phyloP scores from a whole-genome alignment of 2,113 vertebrate species.

The Halcyon senegalensis region DNA sequence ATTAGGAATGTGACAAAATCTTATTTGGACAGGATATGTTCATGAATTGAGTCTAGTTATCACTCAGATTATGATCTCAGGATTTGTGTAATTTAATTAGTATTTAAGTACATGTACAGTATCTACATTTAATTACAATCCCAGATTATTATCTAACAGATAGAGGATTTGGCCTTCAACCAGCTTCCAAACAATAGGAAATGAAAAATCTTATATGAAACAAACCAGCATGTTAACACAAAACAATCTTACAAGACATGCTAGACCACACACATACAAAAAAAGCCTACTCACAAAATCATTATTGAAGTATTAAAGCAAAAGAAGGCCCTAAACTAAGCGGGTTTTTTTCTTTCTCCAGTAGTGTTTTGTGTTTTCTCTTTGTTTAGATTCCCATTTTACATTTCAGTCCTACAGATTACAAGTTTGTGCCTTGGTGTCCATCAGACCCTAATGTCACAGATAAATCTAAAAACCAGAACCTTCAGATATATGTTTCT shows the following conservation, averaged over 20 bases:
- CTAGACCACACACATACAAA: neutral
- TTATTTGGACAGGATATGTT: neutral
- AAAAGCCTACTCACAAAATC: neutral
- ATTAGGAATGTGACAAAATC: neutral
- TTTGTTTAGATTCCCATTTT: neutral
- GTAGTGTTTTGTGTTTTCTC: neutral
- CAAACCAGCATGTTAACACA: conserved; percentile 12
- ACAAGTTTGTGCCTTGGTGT: neutral
- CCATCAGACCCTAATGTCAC: neutral
- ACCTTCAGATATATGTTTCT: neutral
- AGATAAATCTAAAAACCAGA: neutral
- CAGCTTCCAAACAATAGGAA: conserved; percentile 1
- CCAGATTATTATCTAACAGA: conserved; percentile 13
- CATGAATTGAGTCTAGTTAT: neutral
- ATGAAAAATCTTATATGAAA: conserved; percentile 14
- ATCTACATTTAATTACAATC: conserved; percentile 6
- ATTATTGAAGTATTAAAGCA: neutral
- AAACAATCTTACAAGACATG: neutral
- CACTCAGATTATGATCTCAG: neutral
- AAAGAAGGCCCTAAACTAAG: neutral
- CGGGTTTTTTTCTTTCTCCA: neutral
- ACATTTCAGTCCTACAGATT: neutral
- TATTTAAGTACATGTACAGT: neutral
- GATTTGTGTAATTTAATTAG: neutral
- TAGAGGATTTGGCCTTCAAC: conserved; percentile 7